Conservation (phyloP, 2,113 vertebrate species). For the Poeciliopsis prolifica region DNA sequence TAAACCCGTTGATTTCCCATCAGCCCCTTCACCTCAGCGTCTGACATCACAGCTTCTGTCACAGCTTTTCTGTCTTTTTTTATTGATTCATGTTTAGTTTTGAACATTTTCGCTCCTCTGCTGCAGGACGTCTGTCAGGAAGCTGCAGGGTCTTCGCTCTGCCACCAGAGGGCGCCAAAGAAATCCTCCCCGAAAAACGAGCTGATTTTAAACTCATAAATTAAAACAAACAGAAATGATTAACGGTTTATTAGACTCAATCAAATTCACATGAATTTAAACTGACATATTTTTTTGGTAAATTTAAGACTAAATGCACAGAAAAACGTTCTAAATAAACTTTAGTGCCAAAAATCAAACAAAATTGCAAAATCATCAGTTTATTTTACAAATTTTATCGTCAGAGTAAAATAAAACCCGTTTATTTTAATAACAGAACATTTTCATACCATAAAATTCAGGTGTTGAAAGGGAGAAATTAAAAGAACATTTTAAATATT, state of each 20-base stretch:
- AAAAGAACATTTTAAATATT: neutral
- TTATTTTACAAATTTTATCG: neutral
- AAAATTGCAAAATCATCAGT: neutral
- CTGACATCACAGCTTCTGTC: slow-evolving; percentile 39
- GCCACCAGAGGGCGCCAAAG: slow-evolving; percentile 42
- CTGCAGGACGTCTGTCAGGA: slow-evolving; percentile 40
- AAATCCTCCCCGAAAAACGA: neutral
- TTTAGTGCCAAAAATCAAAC: neutral
- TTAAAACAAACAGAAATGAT: neutral
- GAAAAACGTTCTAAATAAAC: neutral
- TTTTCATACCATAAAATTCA: neutral
- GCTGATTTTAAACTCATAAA: neutral
- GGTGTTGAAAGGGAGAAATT: neutral
- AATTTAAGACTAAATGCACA: neutral
- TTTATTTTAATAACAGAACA: neutral
- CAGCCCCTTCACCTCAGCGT: slow-evolving; percentile 51
- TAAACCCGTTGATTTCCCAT: slow-evolving; percentile 73
- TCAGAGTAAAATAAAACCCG: neutral
- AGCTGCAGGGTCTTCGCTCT: slow-evolving; percentile 32
- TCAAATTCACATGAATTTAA: neutral
- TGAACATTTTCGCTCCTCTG: slow-evolving; percentile 20
- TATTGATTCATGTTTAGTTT: slow-evolving; percentile 9
- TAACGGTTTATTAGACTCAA: neutral
- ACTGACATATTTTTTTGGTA: neutral
- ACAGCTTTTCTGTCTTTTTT: slow-evolving; percentile 6